phyloP scores from a whole-genome alignment of 2,797 vertebrate species.

The Poliocrania exsul region DNA sequence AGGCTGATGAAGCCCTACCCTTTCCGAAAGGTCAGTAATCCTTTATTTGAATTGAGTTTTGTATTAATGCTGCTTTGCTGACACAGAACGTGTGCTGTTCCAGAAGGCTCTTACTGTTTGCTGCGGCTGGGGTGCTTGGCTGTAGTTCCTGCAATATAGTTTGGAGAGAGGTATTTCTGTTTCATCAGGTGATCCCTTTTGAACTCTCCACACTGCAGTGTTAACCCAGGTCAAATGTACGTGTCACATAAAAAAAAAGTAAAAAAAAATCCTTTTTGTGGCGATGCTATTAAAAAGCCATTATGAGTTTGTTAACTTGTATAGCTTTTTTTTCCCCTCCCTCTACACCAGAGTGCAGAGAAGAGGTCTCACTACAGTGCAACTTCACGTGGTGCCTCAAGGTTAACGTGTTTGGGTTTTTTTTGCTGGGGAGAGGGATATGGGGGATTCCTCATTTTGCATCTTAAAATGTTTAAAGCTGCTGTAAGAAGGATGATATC shows the following conservation, averaged over 20 bases:
- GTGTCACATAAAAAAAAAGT: not conserved
- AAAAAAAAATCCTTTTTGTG: not conserved
- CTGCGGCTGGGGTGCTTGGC: not conserved
- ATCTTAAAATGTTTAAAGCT: not conserved
- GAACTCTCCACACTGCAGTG: not conserved
- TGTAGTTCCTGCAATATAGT: not conserved
- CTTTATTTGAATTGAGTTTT: conserved; percentile 36
- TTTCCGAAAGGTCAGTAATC: not conserved
- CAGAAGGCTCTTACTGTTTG: conserved; percentile 33
- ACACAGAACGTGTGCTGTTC: conserved; percentile 25
- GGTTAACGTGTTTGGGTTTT: fast-evolving
- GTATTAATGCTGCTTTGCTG: conserved; percentile 13
- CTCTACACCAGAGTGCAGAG: not conserved
- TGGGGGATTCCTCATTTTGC: fast-evolving
- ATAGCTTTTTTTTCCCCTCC: not conserved
- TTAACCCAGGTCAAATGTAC: not conserved
- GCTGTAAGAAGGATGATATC: not conserved
- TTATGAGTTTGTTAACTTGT: not conserved
- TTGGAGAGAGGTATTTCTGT: conserved; percentile 20
- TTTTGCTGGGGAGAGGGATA: not conserved
- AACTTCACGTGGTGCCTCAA: not conserved
- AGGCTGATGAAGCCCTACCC: conserved; percentile 4
- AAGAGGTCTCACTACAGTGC: not conserved
- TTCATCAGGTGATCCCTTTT: conserved; percentile 54
- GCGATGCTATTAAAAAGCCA: not conserved